Base-by-base conservation (phyloP, 2,888 invertebrate genomes). In the Orthosia gothica region DNA sequence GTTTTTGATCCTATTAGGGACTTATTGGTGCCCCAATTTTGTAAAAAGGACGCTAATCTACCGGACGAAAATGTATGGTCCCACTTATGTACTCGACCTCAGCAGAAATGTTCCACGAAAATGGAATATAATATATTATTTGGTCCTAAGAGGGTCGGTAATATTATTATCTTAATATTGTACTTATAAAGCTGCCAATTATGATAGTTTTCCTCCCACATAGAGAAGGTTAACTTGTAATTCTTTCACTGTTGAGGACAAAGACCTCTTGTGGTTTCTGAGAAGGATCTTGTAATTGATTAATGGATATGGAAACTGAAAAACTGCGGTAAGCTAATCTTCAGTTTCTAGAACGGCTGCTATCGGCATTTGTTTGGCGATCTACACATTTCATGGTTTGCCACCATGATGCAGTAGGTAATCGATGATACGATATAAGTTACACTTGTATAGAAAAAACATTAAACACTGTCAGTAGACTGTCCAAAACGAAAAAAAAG, bases 21-120 rank as follows among this genome's bases (percentile, higher is more conserved):
- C 55, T 74, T 74, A 79, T 69, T 77, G 47, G 54, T 64, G 40
- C 49, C 61, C 59, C 73, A 83, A 74, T 78, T 73, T 63, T 20
- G 61, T 45, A 70, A 74, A 82, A 79, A 63, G 65, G 70, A 52
- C 66, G n/a, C 58, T 70, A 83, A 75, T 70, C 62, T 82, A 58
- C 7, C 55, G 62, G 13, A 73, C 26, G 2, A 32, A 73, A 68
- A 68, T 65, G 58, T 79, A 69, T 55, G 52, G 26, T 50, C 70
- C 55, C 70, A 79, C 68, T 75, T 79, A 74, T 68, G 58, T 67
- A 61, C 40, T 50, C 50, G 52, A 55, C 13, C 26, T 50, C 16
- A 49, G 58, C 59, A 57, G 55, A 63, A 54, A 50, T 55, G 23
- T 72, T 64, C 32, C 7, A 47, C 49, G 66, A 54, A 69, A 65